These are phyloP conservation scores for Bimastos eiseni DNA, from an alignment of 2,888 invertebrate species.

Conservation along the genomic window DNA sequence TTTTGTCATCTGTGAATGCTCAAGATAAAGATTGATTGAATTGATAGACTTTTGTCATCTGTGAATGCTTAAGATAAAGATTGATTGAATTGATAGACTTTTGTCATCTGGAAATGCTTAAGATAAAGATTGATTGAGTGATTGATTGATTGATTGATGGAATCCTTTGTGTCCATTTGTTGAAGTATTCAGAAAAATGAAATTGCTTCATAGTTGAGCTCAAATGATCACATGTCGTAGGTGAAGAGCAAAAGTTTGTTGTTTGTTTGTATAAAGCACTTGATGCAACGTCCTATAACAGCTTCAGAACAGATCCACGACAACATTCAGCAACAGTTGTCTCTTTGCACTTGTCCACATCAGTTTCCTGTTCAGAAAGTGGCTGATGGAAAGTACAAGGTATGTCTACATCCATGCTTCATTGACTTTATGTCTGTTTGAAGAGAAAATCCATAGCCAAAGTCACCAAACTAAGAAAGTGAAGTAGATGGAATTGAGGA, in stretches of 20 bases:
- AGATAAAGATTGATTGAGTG: background rate
- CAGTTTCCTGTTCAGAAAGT: slow-evolving; percentile 57
- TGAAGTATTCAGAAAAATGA: no score
- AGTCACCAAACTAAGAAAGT: no score
- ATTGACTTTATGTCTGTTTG: no score
- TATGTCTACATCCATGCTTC: slow-evolving; percentile 40
- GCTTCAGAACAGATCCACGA: slow-evolving; percentile 60
- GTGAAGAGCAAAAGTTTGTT: background rate
- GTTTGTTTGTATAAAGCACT: slow-evolving; percentile 8
- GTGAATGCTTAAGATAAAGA: background rate
- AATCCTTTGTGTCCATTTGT: no score
- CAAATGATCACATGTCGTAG: background rate
- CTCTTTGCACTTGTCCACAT: slow-evolving; percentile 57
- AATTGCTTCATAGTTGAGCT: background rate
- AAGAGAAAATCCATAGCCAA: no score
- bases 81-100: no score
- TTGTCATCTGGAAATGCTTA: background rate
- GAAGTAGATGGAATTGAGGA: no score
- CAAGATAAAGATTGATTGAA: no score
- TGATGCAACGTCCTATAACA: slow-evolving; percentile 40
- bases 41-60: no score
- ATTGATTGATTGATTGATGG: background rate
- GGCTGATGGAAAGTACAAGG: slow-evolving; percentile 61
- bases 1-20: background rate
- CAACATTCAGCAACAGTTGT: slow-evolving; percentile 59